These are phyloP conservation scores for Lacerta bilineata DNA, from an alignment of 2,797 vertebrate species.

Conservation along the genomic window DNA sequence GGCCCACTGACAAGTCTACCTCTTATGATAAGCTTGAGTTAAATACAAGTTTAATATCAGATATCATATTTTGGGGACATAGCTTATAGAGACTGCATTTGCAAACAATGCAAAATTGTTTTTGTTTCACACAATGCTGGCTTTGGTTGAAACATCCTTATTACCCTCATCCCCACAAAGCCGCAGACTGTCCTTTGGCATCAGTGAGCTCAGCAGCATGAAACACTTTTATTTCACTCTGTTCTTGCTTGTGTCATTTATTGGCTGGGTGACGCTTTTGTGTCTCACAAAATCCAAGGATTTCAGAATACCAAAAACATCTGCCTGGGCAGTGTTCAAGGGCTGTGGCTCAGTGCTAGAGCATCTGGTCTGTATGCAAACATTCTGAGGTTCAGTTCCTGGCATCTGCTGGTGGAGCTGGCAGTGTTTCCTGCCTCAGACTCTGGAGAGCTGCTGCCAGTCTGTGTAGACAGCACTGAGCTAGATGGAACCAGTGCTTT, in stretches of 20 bases:
- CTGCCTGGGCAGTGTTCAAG: slow-evolving; percentile 57
- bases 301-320: slow-evolving; percentile 59
- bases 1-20: too few relatives aligned
- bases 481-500: too few relatives aligned
- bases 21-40: too few relatives aligned
- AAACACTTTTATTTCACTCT: background rate
- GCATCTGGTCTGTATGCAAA: too few relatives aligned
- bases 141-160: background rate
- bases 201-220: slow-evolving; percentile 31
- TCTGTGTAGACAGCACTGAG: too few relatives aligned
- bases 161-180: background rate
- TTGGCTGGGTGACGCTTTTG: background rate
- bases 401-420: too few relatives aligned
- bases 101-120: background rate
- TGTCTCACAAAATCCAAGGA: slow-evolving; percentile 53
- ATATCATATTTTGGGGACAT: background rate
- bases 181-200: background rate
- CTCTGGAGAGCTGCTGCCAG: too few relatives aligned
- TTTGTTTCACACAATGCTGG: accelerated
- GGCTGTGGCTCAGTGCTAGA: too few relatives aligned
- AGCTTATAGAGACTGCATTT: background rate
- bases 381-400: too few relatives aligned
- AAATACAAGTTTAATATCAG: background rate
- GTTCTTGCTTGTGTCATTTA: slow-evolving; percentile 45
- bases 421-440: too few relatives aligned